Evolutionary conservation across 2,888 invertebrate genomes (phyloP).

Genomic region (Stenotaenia linearis): DNA sequence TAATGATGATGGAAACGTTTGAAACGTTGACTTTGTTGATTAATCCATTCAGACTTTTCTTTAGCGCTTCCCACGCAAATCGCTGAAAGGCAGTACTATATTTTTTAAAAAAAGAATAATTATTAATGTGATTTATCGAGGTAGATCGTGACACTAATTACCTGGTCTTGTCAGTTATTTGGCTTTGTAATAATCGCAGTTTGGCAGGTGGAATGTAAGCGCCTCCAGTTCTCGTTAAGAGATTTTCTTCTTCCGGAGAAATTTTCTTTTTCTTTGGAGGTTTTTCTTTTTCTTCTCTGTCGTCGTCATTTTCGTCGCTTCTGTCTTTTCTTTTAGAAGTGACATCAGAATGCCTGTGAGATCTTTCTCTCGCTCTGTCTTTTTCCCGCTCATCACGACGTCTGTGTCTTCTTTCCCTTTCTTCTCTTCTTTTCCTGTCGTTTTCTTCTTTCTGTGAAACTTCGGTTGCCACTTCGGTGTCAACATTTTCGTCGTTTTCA

Average conservation of each 20-base stretch:
- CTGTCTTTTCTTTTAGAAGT: too few species aligned
- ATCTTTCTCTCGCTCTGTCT: background rate
- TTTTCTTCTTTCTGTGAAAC: background rate
- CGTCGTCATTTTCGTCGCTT: background rate
- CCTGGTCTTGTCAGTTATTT: constrained; percentile 84
- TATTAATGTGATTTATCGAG: background rate
- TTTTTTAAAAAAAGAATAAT: constrained; percentile 34
- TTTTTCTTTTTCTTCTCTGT: too few species aligned
- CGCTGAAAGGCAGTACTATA: constrained; percentile 86
- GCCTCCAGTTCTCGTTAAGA: constrained; percentile 80
- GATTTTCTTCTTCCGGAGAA: constrained; percentile 56
- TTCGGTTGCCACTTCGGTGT: too few species aligned
- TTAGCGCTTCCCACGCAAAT: constrained; percentile 96
- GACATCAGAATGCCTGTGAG: too few species aligned
- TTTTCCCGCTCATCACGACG: background rate
- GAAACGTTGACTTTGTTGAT: constrained; percentile 96
- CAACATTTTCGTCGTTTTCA: too few species aligned
- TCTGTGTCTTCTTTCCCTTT: background rate
- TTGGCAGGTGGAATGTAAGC: constrained; percentile 98
- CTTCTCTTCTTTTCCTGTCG: background rate
- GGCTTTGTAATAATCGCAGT: constrained; percentile 87
- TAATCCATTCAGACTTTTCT: constrained; percentile 95
- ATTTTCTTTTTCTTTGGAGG: constrained; percentile 32
- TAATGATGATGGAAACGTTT: constrained; percentile 81
- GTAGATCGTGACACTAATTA: too few species aligned